phyloP scores from a whole-genome alignment of 2,113 vertebrate genomes.

The Bubo scandiacus region DNA sequence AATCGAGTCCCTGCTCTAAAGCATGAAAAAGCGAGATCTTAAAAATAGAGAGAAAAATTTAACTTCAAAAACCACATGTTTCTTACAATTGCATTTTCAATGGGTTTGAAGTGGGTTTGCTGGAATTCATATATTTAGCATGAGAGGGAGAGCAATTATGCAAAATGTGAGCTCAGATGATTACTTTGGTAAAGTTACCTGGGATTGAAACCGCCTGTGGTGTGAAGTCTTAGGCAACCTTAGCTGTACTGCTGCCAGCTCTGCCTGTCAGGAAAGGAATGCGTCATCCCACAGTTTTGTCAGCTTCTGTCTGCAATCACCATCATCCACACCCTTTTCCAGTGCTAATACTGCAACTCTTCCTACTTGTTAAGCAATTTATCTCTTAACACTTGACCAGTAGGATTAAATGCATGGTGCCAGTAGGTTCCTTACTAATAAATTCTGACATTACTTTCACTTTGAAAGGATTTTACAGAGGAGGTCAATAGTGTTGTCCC shows the following conservation, averaged over 20 bases:
- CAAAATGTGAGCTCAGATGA: not conserved
- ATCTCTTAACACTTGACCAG: not conserved
- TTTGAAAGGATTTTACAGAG: not conserved
- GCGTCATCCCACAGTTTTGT: not conserved
- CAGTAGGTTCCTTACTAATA: not conserved
- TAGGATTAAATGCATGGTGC: not conserved
- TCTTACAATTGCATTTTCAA: slow-evolving; percentile 1
- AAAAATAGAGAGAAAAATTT: not conserved
- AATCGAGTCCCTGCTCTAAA: not conserved
- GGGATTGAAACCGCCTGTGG: not conserved
- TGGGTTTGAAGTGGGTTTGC: not conserved
- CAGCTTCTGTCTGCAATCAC: not conserved
- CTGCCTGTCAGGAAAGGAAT: not conserved
- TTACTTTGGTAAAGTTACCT: not conserved
- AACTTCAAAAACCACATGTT: not conserved
- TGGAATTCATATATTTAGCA: not conserved
- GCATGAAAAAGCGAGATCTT: not conserved
- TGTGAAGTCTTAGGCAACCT: not conserved
- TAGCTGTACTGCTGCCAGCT: not conserved
- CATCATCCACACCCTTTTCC: not conserved
- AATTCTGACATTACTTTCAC: not conserved
- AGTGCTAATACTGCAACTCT: not conserved
- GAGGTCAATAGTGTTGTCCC: not conserved
- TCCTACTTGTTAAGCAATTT: not conserved
- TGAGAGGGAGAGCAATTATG: not conserved